A percentile compares a stretch with the other conserved stretches of the same genome.
Conservation (phyloP, 2,888 invertebrate genomes). For the Ypsolopha sequella region DNA sequence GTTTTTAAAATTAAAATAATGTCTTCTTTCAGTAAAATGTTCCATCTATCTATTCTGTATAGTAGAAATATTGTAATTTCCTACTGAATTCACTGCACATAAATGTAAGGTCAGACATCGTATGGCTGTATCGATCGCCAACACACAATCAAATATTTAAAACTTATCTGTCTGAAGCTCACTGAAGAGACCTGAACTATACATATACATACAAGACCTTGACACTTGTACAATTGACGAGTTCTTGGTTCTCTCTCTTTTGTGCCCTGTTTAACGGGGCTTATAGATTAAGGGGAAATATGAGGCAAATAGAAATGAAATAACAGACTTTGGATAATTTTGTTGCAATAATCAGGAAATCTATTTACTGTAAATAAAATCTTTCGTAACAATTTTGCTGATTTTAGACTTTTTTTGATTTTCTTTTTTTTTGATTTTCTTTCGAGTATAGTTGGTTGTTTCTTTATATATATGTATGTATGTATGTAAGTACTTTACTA, state of each 20-base stretch:
- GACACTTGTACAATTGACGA: conserved; percentile 23
- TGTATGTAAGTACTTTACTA: too few relatives aligned
- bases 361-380: too few relatives aligned
- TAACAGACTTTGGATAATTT: background rate
- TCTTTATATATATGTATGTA: too few relatives aligned
- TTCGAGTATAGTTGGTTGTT: too few relatives aligned
- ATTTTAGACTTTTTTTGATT: too few relatives aligned
- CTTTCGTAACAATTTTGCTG: too few relatives aligned
- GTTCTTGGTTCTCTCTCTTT: background rate
- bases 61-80: background rate
- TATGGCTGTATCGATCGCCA: conserved; percentile 41
- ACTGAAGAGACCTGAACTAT: conserved; percentile 26
- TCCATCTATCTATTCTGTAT: background rate
- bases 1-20: too few relatives aligned
- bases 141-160: conserved; percentile 50
- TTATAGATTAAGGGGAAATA: background rate
- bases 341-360: too few relatives aligned
- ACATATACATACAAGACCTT: conserved; percentile 35
- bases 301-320: background rate
- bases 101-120: conserved; percentile 16
- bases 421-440: too few relatives aligned
- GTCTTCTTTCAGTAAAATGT: too few relatives aligned
- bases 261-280: background rate
- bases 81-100: background rate
- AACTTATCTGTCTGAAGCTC: conserved; percentile 44